Evolutionary conservation across 2,113 vertebrate genomes (phyloP).

Genomic region (Alethe diademata): DNA sequence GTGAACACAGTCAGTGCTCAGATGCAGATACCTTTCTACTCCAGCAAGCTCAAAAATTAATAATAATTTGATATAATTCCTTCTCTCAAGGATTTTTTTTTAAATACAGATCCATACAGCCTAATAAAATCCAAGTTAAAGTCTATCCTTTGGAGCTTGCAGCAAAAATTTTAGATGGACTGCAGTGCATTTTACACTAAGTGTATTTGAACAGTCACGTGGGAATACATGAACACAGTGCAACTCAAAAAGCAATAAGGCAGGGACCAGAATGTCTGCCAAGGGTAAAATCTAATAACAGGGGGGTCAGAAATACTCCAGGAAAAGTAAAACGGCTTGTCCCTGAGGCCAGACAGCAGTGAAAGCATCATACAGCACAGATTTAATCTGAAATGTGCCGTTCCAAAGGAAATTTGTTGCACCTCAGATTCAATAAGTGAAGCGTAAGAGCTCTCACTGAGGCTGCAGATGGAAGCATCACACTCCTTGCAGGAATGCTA

Average conservation of each 20-base stretch:
- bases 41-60: background rate
- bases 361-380: background rate
- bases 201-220: background rate
- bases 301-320: background rate
- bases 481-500: background rate
- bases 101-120: background rate
- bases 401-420: background rate
- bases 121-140: background rate
- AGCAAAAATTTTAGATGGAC: background rate
- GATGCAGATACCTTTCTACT: background rate
- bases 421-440: background rate
- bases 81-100: background rate
- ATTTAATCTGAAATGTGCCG: background rate
- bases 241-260: conserved; percentile 30
- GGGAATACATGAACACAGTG: background rate
- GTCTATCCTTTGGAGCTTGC: background rate
- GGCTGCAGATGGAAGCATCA: background rate
- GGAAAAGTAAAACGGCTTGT: background rate
- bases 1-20: background rate
- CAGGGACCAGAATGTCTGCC: background rate
- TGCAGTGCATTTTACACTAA: background rate
- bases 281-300: conserved; percentile 36
- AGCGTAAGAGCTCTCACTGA: background rate
- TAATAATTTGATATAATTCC: background rate
- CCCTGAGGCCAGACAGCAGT: background rate